phyloP scores from a whole-genome alignment of 2,888 invertebrate genomes.

The Drosophila anomalata region DNA sequence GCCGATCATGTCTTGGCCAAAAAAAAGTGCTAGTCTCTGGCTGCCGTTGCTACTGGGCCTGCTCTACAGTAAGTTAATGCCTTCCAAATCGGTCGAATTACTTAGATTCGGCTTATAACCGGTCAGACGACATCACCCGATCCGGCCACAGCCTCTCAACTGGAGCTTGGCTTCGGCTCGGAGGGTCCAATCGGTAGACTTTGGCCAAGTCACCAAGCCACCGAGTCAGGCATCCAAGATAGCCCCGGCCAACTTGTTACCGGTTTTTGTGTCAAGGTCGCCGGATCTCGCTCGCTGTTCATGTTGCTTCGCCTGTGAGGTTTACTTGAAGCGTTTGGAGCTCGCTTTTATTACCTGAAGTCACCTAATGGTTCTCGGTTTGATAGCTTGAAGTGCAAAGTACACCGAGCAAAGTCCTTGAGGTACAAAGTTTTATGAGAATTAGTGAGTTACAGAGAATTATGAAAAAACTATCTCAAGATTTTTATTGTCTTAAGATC shows the following conservation, averaged over 20 bases:
- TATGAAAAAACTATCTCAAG: background rate
- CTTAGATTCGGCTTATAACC: constrained; percentile 27
- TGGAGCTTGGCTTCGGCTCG: constrained; percentile 16
- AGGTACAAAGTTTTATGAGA: background rate
- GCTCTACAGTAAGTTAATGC: constrained; percentile 62
- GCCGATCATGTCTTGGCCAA: constrained; percentile 72
- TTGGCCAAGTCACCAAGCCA: constrained; percentile 25
- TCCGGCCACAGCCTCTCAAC: constrained; percentile 32
- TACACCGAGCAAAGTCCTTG: constrained; percentile 6
- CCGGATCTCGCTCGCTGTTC: constrained; percentile 23
- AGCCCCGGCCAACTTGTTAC: constrained; percentile 44
- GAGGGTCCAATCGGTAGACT: constrained; percentile 29
- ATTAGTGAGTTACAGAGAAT: background rate
- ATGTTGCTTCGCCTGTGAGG: constrained; percentile 27
- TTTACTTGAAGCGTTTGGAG: background rate
- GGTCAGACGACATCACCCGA: constrained; percentile 34
- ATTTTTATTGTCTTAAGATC: too few relatives aligned
- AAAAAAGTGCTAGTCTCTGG: constrained; percentile 63
- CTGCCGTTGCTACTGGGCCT: constrained; percentile 55
- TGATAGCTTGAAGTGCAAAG: background rate
- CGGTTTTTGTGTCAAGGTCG: constrained; percentile 82
- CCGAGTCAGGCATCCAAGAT: constrained; percentile 11
- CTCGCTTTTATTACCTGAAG: constrained; percentile 3
- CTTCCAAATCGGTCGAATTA: constrained; percentile 12
- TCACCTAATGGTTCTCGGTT: constrained; percentile 19